Percentiles rank a stretch among this genome's conserved stretches.
phyloP scores from a whole-genome alignment of 2,797 vertebrate species.

The Myotis vivesi region DNA sequence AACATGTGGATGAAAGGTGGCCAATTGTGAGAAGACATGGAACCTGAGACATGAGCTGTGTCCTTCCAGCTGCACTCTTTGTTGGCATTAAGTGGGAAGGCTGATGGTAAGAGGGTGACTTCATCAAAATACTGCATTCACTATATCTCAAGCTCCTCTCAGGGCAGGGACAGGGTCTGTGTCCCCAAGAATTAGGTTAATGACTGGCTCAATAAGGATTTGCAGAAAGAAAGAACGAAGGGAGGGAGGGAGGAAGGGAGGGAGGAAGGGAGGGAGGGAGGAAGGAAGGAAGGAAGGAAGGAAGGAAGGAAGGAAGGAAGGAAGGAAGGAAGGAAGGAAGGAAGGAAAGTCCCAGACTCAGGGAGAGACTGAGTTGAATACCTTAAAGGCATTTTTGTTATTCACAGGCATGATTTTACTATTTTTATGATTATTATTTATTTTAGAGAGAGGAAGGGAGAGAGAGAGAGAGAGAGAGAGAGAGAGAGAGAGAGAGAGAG shows the following conservation, averaged over 20 bases:
- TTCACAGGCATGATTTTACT: conserved; percentile 25
- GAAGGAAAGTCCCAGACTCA: background rate
- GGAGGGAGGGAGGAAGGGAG: background rate
- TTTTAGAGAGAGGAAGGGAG: background rate
- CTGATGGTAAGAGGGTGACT: background rate
- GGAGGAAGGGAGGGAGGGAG: background rate
- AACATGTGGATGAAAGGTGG: background rate
- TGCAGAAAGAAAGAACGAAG: background rate
- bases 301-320: background rate
- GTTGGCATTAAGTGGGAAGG: background rate
- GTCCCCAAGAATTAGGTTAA: background rate
- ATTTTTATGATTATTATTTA: background rate
- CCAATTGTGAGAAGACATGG: background rate
- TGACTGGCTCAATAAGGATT: background rate
- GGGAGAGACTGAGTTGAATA: background rate
- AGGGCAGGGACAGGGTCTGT: background rate
- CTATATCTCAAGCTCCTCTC: background rate
- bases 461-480: background rate
- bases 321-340: background rate
- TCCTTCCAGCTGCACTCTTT: background rate
- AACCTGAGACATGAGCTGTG: background rate
- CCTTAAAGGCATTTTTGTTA: conserved; percentile 53
- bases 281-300: background rate
- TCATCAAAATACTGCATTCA: background rate
- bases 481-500: background rate